phyloP scores from a whole-genome alignment of 2,113 vertebrate genomes.

The Catharus bicknelli region DNA sequence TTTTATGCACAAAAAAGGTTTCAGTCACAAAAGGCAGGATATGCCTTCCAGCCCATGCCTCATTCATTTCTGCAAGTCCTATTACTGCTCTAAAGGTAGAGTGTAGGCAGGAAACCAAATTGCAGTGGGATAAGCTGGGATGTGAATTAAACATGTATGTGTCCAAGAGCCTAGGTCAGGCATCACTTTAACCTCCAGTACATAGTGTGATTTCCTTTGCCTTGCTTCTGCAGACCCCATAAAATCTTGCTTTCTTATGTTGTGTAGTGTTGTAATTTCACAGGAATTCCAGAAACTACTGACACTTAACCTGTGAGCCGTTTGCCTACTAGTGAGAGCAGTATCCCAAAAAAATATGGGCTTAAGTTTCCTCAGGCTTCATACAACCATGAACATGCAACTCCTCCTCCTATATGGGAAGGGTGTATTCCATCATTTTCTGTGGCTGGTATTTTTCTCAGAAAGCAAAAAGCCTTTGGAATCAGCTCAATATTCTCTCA shows the following conservation, averaged over 20 bases:
- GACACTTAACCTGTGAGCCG: rapidly evolving
- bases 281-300: not conserved
- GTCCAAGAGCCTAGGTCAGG: not conserved
- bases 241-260: not conserved
- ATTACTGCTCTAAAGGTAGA: not conserved
- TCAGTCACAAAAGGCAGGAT: not conserved
- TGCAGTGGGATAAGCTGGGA: not conserved
- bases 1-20: not conserved
- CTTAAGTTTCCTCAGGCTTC: not conserved
- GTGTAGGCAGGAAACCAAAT: not conserved
- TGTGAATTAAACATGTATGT: not conserved
- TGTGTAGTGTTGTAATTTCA: not conserved
- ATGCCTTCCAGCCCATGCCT: not conserved
- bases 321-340: not conserved
- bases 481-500: not conserved
- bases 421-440: not conserved
- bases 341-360: not conserved
- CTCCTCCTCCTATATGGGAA: not conserved
- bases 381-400: not conserved
- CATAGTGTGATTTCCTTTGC: not conserved
- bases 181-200: not conserved
- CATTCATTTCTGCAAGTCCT: not conserved
- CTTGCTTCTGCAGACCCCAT: not conserved
- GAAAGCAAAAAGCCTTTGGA: not conserved
- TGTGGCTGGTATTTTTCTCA: not conserved